Conservation (phyloP, 2,888 invertebrate genomes). For the Drosophila testacea region DNA sequence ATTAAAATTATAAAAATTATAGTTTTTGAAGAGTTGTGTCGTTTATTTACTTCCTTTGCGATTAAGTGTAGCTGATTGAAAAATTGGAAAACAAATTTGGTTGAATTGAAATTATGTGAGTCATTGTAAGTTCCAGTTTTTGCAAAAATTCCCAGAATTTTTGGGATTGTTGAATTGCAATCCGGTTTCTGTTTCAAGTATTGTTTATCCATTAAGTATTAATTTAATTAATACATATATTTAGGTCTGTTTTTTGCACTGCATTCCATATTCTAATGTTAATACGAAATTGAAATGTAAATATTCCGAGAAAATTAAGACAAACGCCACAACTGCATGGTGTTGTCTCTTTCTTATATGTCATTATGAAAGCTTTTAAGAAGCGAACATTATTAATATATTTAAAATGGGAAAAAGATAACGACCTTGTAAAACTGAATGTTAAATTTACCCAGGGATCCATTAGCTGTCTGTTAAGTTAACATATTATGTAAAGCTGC, state of each 20-base stretch:
- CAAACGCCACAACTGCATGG: not conserved
- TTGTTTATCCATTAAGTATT: not conserved
- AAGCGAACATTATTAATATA: not conserved
- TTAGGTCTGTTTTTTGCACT: not conserved
- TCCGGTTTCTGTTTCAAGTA: slow-evolving; percentile 8
- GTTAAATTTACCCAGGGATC: not conserved
- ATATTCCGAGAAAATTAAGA: not conserved
- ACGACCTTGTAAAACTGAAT: not conserved
- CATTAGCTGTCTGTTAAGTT: not conserved
- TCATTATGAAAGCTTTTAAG: not conserved
- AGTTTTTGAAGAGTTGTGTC: not conserved
- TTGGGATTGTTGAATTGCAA: not conserved
- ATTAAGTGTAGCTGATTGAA: not conserved
- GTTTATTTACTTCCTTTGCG: not conserved
- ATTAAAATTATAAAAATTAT: not conserved
- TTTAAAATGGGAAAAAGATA: not conserved
- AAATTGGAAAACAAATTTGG: too few relatives aligned
- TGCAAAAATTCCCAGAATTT: not conserved
- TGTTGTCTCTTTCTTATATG: not conserved
- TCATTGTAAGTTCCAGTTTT: not conserved
- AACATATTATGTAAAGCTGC: not conserved
- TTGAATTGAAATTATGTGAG: not conserved
- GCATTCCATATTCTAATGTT: not conserved
- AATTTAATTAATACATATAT: too few relatives aligned
- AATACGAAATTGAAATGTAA: not conserved